Percentiles rank a stretch among this genome's conserved stretches.
Conservation (phyloP, 2,888 invertebrate species). For the Pristionchus maxplancki region DNA sequence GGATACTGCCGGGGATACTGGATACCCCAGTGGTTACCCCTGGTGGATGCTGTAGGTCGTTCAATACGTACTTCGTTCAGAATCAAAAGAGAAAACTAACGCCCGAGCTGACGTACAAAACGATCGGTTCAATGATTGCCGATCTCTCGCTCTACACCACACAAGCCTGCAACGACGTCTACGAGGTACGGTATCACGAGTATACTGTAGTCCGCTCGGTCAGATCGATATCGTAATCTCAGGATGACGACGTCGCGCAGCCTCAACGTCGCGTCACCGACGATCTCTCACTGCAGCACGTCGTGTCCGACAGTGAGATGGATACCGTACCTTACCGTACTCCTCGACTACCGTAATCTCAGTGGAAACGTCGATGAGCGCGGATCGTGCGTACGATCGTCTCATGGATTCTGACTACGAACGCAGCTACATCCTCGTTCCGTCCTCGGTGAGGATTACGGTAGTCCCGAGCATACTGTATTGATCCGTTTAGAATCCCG, state of each 20-base stretch:
- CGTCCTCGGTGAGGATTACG: not conserved
- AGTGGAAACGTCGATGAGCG: not conserved
- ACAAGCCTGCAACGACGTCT: not conserved
- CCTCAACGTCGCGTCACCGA: not conserved
- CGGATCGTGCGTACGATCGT: not conserved
- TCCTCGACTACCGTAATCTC: not conserved
- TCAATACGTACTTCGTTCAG: not conserved
- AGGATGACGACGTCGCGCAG: not conserved
- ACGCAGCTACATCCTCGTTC: not conserved
- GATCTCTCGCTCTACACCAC: constrained; percentile 12
- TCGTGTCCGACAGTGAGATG: not conserved
- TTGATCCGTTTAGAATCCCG: not conserved
- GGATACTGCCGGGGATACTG: not conserved
- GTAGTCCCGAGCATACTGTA: not conserved
- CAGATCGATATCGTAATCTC: not conserved
- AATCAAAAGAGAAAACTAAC: constrained; percentile 31
- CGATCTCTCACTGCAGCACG: not conserved
- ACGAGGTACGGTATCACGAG: not conserved
- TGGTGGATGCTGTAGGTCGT: not conserved
- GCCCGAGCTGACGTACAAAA: not conserved
- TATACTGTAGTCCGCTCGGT: not conserved
- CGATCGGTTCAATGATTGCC: not conserved
- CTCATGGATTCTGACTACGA: not conserved
- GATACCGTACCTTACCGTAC: not conserved
- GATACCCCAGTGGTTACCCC: not conserved